These are phyloP conservation scores for Peribatodes rhomboidaria DNA, from an alignment of 2,888 invertebrate species.

Conservation along the genomic window DNA sequence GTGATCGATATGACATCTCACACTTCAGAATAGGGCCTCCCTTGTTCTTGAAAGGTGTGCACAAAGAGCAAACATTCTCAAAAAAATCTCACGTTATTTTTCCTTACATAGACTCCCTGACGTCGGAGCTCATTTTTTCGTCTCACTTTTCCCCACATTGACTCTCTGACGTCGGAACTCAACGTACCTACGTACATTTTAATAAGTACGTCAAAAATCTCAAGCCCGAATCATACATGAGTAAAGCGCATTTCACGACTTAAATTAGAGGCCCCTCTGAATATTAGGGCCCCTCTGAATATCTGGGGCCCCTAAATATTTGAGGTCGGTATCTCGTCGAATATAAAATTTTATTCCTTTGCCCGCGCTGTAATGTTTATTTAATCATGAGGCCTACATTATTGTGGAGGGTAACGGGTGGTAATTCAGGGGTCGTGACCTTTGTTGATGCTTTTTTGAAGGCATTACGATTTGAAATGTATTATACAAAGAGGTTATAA, in stretches of 20 bases:
- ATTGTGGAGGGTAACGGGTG: constrained; percentile 32
- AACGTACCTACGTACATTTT: too few relatives aligned
- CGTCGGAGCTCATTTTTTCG: too few relatives aligned
- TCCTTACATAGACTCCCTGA: background rate
- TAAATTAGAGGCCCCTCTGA: constrained; percentile 14
- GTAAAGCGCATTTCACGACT: constrained; percentile 16
- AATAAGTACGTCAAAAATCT: constrained; percentile 6
- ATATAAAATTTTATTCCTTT: constrained; percentile 52
- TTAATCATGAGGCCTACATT: constrained; percentile 48
- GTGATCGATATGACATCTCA: too few relatives aligned
- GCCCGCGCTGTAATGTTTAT: constrained; percentile 47
- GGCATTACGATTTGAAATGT: constrained; percentile 5
- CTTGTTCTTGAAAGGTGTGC: too few relatives aligned
- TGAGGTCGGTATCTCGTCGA: constrained; percentile 47
- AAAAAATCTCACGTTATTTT: background rate
- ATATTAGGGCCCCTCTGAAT: constrained; percentile 11
- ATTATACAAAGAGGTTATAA: constrained; percentile 1
- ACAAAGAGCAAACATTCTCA: background rate
- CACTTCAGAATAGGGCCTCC: too few relatives aligned
- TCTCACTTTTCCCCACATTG: background rate
- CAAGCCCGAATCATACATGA: constrained; percentile 22
- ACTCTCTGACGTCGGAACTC: background rate
- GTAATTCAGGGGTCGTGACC: constrained; percentile 29
- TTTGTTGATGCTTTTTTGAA: constrained; percentile 21
- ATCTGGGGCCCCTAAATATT: constrained; percentile 45